Conservation (phyloP, 2,888 invertebrate species). For the Agrotis clavis region DNA sequence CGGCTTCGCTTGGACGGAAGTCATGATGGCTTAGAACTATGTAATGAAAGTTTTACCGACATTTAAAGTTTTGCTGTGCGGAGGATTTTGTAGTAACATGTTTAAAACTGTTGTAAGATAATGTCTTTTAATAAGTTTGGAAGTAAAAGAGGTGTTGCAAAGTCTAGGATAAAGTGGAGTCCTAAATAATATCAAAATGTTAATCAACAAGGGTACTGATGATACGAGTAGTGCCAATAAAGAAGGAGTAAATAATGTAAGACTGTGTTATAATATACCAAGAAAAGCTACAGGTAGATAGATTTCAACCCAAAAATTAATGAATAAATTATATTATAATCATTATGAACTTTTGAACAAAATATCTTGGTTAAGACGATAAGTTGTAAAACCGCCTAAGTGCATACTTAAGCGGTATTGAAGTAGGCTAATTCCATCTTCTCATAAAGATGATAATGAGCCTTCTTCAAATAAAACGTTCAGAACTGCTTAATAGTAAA, state of each 20-base stretch:
- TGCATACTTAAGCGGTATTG: no score
- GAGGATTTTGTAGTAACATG: constrained; percentile 30
- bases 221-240: not conserved
- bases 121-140: constrained; percentile 30
- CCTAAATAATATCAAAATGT: no score
- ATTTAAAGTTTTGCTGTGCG: constrained; percentile 31
- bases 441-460: not conserved
- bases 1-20: constrained; percentile 63
- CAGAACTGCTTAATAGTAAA: not conserved
- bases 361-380: no score
- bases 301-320: no score
- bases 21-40: constrained; percentile 59
- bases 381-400: no score
- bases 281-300: no score
- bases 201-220: not conserved
- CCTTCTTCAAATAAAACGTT: not conserved
- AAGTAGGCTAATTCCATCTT: no score
- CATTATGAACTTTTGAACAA: no score
- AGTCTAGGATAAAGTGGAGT: not conserved
- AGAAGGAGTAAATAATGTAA: no score
- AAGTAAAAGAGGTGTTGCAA: not conserved
- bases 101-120: constrained; percentile 27
- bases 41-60: constrained; percentile 55
- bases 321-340: no score
- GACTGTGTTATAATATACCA: no score